phyloP scores from a whole-genome alignment of 2,113 vertebrate genomes.

The Python bivittatus region DNA sequence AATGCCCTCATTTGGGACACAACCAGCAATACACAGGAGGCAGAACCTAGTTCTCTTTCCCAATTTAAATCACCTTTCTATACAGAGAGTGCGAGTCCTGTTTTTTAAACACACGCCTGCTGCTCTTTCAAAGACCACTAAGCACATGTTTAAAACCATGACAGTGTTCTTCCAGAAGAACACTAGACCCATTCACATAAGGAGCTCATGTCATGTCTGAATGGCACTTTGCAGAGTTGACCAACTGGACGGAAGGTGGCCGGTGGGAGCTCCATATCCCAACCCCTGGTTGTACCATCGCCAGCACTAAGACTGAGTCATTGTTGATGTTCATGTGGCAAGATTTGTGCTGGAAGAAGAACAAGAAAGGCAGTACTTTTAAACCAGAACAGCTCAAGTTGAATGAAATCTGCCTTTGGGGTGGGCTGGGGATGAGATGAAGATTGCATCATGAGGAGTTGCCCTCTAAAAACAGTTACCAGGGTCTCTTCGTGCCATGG shows the following conservation, averaged over 20 bases:
- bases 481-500: not conserved
- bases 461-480: not conserved
- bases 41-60: not conserved
- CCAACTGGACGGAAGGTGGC: not conserved
- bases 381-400: not conserved
- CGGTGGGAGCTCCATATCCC: not conserved
- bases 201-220: not conserved
- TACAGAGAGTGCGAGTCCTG: not conserved
- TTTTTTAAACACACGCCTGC: not conserved
- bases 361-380: not conserved
- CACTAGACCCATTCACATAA: not conserved
- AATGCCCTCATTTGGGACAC: not conserved
- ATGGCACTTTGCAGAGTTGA: not conserved
- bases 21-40: not conserved
- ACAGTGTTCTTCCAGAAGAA: not conserved
- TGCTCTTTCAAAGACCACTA: not conserved
- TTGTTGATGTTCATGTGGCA: not conserved
- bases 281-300: not conserved
- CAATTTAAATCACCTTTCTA: not conserved
- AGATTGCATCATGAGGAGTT: not conserved
- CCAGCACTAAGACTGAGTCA: not conserved
- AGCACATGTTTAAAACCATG: not conserved
- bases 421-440: not conserved
- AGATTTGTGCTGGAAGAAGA: not conserved
- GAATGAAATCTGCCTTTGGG: not conserved